phyloP scores from a whole-genome alignment of 2,113 vertebrate genomes.

The Mugil cephalus region DNA sequence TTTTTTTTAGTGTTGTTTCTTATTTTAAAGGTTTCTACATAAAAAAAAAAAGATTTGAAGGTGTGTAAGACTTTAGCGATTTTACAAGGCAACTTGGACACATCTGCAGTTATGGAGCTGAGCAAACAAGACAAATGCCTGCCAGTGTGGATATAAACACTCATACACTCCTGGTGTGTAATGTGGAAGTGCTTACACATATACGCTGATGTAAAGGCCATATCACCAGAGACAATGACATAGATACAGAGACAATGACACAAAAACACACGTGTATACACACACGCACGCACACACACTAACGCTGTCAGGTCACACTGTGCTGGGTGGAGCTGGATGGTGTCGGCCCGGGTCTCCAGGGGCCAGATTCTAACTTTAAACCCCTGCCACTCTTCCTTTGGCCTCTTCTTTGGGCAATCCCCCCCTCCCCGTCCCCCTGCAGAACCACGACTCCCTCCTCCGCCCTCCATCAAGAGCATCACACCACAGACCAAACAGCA shows the following conservation, averaged over 20 bases:
- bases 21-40: constrained; percentile 11
- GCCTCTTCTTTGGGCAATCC: constrained; percentile 64
- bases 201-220: constrained; percentile 26
- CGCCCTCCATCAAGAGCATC: constrained; percentile 58
- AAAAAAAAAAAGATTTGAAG: neutral
- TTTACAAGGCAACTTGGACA: no score
- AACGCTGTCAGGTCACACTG: constrained; percentile 25
- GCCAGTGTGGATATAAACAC: constrained; percentile 3
- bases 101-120: constrained; percentile 21
- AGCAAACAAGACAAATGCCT: constrained; percentile 22
- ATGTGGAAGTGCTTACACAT: constrained; percentile 18
- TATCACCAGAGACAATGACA: constrained; percentile 27
- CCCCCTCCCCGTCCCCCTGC: constrained; percentile 21
- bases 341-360: neutral
- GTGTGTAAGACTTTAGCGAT: neutral
- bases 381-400: constrained; percentile 22
- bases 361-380: constrained; percentile 56
- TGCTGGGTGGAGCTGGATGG: constrained; percentile 24
- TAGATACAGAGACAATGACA: constrained; percentile 11
- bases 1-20: neutral
- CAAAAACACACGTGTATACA: constrained; percentile 9
- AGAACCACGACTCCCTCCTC: constrained; percentile 5
- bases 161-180: neutral
- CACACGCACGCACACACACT: constrained; percentile 19
- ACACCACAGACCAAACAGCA: constrained; percentile 74